A percentile compares a stretch with the other conserved stretches of the same genome.
phyloP scores from a whole-genome alignment of 2,113 vertebrate species.

The Pelmatolapia mariae region DNA sequence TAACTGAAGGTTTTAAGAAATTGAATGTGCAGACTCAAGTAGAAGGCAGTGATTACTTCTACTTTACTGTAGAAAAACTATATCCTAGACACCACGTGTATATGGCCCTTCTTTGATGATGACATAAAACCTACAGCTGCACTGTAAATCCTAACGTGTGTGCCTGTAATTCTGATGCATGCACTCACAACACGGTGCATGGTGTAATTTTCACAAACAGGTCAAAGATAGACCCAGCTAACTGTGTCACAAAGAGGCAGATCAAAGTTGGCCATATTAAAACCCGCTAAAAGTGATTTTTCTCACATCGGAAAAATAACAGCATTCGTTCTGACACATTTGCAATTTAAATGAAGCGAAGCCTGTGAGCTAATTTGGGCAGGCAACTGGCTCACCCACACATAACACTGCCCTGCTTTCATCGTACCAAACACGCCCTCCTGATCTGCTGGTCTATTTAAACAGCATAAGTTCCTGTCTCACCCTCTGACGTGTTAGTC shows the following conservation, averaged over 20 bases:
- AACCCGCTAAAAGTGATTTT: neutral
- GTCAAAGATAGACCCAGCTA: neutral
- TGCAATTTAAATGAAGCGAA: neutral
- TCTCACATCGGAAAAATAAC: neutral
- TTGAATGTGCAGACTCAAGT: neutral
- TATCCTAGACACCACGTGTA: neutral
- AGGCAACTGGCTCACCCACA: neutral
- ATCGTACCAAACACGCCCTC: neutral
- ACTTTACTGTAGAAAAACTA: neutral
- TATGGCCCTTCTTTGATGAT: neutral
- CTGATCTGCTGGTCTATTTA: neutral
- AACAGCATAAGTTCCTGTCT: neutral
- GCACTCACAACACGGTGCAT: neutral
- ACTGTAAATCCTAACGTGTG: neutral
- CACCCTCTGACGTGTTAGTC: neutral
- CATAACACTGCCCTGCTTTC: neutral
- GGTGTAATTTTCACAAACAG: neutral
- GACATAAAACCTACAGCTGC: neutral
- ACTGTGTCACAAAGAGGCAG: neutral
- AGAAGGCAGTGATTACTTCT: neutral
- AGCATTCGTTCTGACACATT: neutral
- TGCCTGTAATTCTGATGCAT: neutral
- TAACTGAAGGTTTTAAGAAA: neutral
- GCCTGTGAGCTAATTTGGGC: neutral
- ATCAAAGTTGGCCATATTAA: slow-evolving; percentile 1